A percentile compares a stretch with the other conserved stretches of the same genome.
phyloP scores from a whole-genome alignment of 2,888 invertebrate genomes.

The Hylaea fasciaria region DNA sequence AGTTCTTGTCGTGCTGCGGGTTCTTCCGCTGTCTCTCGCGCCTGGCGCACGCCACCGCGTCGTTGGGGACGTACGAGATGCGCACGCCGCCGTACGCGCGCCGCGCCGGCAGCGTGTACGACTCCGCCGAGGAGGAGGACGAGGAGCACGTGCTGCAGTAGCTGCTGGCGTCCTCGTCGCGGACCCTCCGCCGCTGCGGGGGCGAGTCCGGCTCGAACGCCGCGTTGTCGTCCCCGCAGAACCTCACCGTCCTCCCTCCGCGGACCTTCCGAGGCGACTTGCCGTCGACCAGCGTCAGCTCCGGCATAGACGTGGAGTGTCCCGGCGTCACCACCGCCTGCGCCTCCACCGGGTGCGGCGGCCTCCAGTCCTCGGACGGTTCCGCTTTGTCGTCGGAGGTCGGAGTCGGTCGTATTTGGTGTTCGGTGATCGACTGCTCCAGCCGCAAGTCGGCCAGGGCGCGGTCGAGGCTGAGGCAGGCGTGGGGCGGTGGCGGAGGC shows the following conservation, averaged over 20 bases:
- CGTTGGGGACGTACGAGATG: slow-evolving; percentile 97
- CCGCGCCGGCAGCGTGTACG: slow-evolving; percentile 93
- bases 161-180: slow-evolving; percentile 89
- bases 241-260: slow-evolving; percentile 75
- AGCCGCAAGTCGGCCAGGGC: slow-evolving; percentile 83
- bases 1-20: slow-evolving; percentile 91
- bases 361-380: slow-evolving; percentile 81
- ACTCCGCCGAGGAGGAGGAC: slow-evolving; percentile 94
- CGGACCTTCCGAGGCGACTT: slow-evolving; percentile 64
- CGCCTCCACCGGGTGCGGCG: slow-evolving; percentile 81
- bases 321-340: slow-evolving; percentile 82
- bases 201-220: slow-evolving; percentile 79
- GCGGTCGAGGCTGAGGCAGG: slow-evolving; percentile 75
- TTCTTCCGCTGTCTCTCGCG: slow-evolving; percentile 86
- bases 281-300: slow-evolving; percentile 80
- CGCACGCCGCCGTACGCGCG: slow-evolving; percentile 94
- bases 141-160: slow-evolving; percentile 96
- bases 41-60: slow-evolving; percentile 93
- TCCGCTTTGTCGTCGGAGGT: slow-evolving; percentile 66
- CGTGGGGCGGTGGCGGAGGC: slow-evolving; percentile 74
- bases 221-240: slow-evolving; percentile 78
- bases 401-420: slow-evolving; percentile 86
- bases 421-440: slow-evolving; percentile 88
- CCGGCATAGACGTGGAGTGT: slow-evolving; percentile 81
- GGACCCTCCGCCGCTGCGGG: slow-evolving; percentile 59